phyloP scores from a whole-genome alignment of 2,797 vertebrate genomes.

The Brachyrhaphis roseni region DNA sequence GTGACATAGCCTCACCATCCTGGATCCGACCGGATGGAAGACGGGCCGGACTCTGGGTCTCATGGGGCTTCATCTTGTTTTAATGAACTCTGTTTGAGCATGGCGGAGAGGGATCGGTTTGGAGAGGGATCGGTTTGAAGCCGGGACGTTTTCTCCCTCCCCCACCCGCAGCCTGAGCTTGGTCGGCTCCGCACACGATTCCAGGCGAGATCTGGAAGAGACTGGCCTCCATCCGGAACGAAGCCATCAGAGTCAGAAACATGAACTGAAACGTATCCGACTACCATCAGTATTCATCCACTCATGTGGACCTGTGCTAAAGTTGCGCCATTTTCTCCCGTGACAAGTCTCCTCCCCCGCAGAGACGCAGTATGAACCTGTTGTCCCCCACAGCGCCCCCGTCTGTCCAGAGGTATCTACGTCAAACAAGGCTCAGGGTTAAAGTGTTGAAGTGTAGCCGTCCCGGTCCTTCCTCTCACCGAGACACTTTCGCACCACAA shows the following conservation, averaged over 20 bases:
- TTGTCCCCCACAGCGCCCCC: conserved; percentile 59
- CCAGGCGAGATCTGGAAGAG: conserved; percentile 5
- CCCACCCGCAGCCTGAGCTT: conserved; percentile 6
- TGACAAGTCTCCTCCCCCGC: conserved; percentile 14
- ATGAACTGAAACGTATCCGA: conserved; percentile 13
- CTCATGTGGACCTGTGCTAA: conserved; percentile 18
- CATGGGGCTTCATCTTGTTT: conserved; percentile 7
- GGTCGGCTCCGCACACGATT: conserved; percentile 19
- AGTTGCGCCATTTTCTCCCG: conserved; percentile 30
- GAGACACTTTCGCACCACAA: conserved; percentile 51
- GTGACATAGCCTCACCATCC: conserved; percentile 73
- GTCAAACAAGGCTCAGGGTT: conserved; percentile 80
- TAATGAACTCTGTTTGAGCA: conserved; percentile 24
- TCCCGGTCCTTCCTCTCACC: conserved; percentile 53
- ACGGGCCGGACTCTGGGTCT: conserved; percentile 7
- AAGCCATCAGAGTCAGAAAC: conserved; percentile 40
- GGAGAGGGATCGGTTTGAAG: conserved; percentile 49
- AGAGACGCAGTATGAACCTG: conserved; percentile 67
- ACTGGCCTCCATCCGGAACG: conserved; percentile 18
- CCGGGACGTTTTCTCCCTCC: conserved; percentile 54
- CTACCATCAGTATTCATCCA: conserved; percentile 14
- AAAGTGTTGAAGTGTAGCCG: conserved; percentile 61
- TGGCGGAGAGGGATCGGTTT: conserved; percentile 44
- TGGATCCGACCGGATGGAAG: conserved; percentile 4
- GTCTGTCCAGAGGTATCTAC: conserved; percentile 61